These are phyloP conservation scores for Goniozus legneri DNA, from an alignment of 1,140 invertebrate species.

Conservation along the genomic window DNA sequence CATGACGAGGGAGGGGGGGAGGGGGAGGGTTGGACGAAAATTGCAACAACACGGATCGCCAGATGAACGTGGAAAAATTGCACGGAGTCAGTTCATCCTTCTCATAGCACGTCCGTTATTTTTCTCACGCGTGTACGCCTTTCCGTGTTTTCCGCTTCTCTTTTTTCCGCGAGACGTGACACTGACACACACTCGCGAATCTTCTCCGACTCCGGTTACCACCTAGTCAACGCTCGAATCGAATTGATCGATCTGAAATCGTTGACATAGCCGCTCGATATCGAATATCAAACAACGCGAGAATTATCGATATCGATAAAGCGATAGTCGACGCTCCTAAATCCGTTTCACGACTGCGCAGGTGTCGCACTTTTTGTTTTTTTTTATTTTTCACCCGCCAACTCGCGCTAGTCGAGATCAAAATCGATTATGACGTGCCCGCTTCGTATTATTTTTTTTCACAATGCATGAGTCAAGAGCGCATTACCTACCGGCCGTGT, in stretches of 20 bases:
- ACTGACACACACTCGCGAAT: too few relatives aligned
- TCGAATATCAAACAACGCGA: too few relatives aligned
- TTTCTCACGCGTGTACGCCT: neutral
- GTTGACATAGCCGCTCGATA: too few relatives aligned
- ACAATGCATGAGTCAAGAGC: neutral
- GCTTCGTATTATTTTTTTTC: too few relatives aligned
- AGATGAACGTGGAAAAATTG: slow-evolving; percentile 3
- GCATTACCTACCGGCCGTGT: slow-evolving; percentile 29
- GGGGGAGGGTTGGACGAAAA: too few relatives aligned
- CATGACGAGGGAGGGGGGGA: slow-evolving; percentile 39
- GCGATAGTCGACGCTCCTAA: neutral
- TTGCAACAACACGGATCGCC: slow-evolving; percentile 14
- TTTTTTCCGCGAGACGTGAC: slow-evolving; percentile 5
- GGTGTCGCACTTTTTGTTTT: too few relatives aligned
- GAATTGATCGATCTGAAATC: too few relatives aligned
- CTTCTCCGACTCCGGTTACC: too few relatives aligned
- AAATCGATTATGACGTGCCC: too few relatives aligned
- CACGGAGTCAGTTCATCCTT: slow-evolving; percentile 13
- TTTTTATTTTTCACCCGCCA: too few relatives aligned
- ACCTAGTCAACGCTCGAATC: too few relatives aligned
- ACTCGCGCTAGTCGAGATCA: neutral
- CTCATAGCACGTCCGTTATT: slow-evolving; percentile 2
- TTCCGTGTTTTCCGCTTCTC: neutral
- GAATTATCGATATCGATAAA: too few relatives aligned
- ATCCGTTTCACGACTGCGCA: neutral